phyloP scores from a whole-genome alignment of 2,113 vertebrate species.

The Ranitomeya imitator region DNA sequence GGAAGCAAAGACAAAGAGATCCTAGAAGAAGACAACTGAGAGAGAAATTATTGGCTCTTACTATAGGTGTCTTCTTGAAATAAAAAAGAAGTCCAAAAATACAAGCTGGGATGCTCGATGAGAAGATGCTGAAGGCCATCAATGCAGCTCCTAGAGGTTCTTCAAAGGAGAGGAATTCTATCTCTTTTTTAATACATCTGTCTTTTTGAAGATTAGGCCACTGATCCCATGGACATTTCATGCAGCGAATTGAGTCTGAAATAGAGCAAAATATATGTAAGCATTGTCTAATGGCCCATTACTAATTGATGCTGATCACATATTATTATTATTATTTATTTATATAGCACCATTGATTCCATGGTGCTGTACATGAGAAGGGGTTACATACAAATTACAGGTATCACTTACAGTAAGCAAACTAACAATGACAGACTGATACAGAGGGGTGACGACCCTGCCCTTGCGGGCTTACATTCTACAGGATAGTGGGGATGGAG shows the following conservation, averaged over 20 bases:
- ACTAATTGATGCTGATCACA: no score
- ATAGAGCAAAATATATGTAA: neutral
- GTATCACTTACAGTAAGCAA: no score
- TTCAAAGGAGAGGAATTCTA: conserved; percentile 39
- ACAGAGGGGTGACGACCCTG: no score
- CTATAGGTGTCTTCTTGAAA: conserved; percentile 35
- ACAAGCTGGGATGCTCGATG: neutral
- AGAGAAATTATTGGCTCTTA: conserved; percentile 48
- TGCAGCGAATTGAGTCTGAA: neutral
- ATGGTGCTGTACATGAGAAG: no score
- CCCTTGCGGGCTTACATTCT: no score
- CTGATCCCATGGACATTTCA: conserved; percentile 3
- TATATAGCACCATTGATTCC: no score
- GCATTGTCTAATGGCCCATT: no score
- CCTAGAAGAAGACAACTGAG: conserved; percentile 53
- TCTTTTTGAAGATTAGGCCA: conserved; percentile 42
- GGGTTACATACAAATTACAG: no score
- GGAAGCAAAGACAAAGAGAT: conserved; percentile 49
- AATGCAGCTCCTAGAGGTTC: conserved; percentile 28
- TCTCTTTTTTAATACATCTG: conserved; percentile 10
- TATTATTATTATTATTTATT: no score
- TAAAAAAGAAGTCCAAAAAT: conserved; percentile 19
- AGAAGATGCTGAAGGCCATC: neutral
- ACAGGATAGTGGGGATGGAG: no score
- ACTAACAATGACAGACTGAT: no score